Base-by-base conservation (phyloP, 2,888 invertebrate species). In the Netelia melanura region DNA sequence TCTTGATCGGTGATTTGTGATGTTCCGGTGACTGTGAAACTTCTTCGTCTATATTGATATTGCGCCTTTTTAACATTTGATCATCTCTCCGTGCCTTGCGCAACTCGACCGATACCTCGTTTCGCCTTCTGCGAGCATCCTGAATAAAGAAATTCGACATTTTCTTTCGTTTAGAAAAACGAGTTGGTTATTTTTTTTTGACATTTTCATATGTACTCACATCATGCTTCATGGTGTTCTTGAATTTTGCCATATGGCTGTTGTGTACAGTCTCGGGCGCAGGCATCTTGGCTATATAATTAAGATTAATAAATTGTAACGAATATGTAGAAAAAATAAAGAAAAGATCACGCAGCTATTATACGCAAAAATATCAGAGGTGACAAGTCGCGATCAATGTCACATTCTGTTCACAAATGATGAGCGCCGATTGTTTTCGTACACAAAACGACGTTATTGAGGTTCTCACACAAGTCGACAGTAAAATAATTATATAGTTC, bases 41-140 rank as follows among this genome's bases (percentile, higher is more conserved):
- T 0, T 87, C 81, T 17, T 95, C 95, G 3, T 94, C 94, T 1
- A 95, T 94, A 0, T 95, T 95, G 88, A 99, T 95, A 89, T 99
- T 98, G 79, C 99, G 95, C 23, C 98, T 95, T 94, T 99, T 99
- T 77, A 97, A 96, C 56, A 99, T 94, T 92, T 98, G 98, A 89
- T 99, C 98, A 93, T 99, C 98, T 89, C 99, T 97, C 80, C 97
- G 97, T 21, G 98, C 97, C 94, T 99, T 99, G 17, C 99, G 96
- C 48, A 99, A 95, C 88, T 99, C 98, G 2, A 99, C 96, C 2
- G 97, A 97, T 67, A 97, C 96, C 93, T 99, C 98, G 83, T 96
- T 97, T 79, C 99, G 96, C 87, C 98, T 96, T 86, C 98, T 96
- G 70, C 99, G 96, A 93, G 98, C 96, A 89, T 98, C 98, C 98